Percentiles rank a stretch among this genome's conserved stretches.
Conservation (phyloP, 2,888 invertebrate species). For the Tanypteryx hageni region DNA sequence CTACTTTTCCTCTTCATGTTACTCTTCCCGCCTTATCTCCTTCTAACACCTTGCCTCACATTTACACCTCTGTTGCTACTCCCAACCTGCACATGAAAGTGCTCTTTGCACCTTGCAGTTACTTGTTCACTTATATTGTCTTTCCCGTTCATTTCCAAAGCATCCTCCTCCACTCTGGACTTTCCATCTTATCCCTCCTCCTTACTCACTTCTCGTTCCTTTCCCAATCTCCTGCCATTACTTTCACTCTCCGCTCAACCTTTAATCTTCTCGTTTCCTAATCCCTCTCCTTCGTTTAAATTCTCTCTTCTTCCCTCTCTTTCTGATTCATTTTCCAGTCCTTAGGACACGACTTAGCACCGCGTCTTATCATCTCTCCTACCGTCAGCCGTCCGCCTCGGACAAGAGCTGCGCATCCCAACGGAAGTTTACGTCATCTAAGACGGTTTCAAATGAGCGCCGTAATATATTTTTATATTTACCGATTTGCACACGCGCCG, state of each 20-base stretch:
- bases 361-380: too few relatives aligned
- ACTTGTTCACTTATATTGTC: slow-evolving; percentile 29
- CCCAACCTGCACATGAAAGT: not conserved
- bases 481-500: not conserved
- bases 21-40: slow-evolving; percentile 11
- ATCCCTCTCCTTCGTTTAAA: not conserved
- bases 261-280: not conserved
- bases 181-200: not conserved
- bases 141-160: slow-evolving; percentile 7
- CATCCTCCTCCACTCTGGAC: not conserved
- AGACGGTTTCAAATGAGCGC: not conserved
- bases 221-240: not conserved
- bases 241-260: too few relatives aligned
- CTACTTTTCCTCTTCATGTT: slow-evolving; percentile 4
- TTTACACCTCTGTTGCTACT: not conserved
- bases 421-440: not conserved
- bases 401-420: too few relatives aligned
- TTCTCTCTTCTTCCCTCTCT: not conserved
- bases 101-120: not conserved
- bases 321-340: not conserved
- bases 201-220: not conserved
- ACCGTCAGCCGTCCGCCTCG: too few relatives aligned
- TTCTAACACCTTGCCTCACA: not conserved
- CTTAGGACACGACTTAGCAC: too few relatives aligned
- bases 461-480: not conserved